Base-by-base conservation (phyloP, 2,113 vertebrate species). In the Ophiodon elongatus region DNA sequence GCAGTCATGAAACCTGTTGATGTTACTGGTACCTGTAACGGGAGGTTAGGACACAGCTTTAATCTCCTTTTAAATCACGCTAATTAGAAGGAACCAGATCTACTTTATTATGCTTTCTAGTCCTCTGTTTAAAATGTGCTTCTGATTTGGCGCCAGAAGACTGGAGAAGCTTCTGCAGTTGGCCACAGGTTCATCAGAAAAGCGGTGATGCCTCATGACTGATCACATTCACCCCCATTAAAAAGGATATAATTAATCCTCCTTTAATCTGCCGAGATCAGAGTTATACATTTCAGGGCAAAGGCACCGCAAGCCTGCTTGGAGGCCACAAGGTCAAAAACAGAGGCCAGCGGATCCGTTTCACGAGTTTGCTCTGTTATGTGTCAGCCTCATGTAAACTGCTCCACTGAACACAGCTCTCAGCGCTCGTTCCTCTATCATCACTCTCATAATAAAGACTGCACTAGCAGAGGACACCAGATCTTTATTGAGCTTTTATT, bases 391-490 rank as follows among this genome's bases (percentile, higher is more conserved):
- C 75, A 50, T 87, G 84, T 84, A 82, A 88, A 91, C 54, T 21
- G 23, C 73, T 68, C 66, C 73, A 76, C 75, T 89, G 85, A 89
- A 77, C 79, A 65, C 31, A 10, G 60, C 54, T 60, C 82, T 75
- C 25, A n/a, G 54, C 27, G 2, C 45, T 63, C 27, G 2, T 54
- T 77, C 65, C 63, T 73, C 68, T 76, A 45, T 69, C 79, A 72
- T 88, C 83, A 60, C 70, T 65, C 57, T 72, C 33, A 65, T 84
- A 88, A 92, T 85, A 88, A 88, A 89, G 80, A 77, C 73, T 59
- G 76, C 56, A 29, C 81, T 33, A 75, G 82, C 71, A 77, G 79
- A 83, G 70, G 65, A 69, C 65, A 54, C 45, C 43, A 39, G 25
- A 17, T 86, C 65, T 83, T 78, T 83, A 86, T 80, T 64, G 73